Evolutionary conservation across 2,888 invertebrate genomes (phyloP).

Genomic region (Amiota minor): DNA sequence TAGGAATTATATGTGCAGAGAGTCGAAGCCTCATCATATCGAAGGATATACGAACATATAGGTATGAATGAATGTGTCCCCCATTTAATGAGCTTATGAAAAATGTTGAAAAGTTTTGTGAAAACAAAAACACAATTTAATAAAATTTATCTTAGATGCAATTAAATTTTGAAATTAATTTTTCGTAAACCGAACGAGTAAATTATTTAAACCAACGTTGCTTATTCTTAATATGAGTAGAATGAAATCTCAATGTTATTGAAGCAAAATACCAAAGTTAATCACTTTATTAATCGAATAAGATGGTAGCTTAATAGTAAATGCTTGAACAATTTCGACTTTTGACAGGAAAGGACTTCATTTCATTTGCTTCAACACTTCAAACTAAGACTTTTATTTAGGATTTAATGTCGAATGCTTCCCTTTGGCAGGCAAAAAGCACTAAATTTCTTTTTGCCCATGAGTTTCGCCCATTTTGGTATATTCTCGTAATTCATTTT

Average conservation of each 20-base stretch:
- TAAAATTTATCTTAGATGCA: slow-evolving; percentile 10
- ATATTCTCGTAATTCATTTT: background rate
- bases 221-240: slow-evolving; percentile 3
- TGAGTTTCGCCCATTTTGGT: background rate
- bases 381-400: slow-evolving; percentile 6
- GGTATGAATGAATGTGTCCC: background rate
- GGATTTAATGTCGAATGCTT: background rate
- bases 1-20: no score
- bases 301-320: background rate
- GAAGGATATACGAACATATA: no score
- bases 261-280: slow-evolving; percentile 12
- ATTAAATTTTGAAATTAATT: slow-evolving; percentile 9
- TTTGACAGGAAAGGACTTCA: background rate
- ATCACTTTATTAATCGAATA: slow-evolving; percentile 16
- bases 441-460: background rate
- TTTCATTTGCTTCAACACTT: slow-evolving; percentile 3
- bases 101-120: background rate
- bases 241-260: background rate
- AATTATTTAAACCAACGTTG: background rate
- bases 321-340: background rate
- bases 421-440: background rate
- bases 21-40: no score
- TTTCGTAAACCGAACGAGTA: background rate
- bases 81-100: background rate
- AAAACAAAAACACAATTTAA: slow-evolving; percentile 9